phyloP scores from a whole-genome alignment of 1,140 invertebrate genomes.

The Leptinotarsa undecemlineata region DNA sequence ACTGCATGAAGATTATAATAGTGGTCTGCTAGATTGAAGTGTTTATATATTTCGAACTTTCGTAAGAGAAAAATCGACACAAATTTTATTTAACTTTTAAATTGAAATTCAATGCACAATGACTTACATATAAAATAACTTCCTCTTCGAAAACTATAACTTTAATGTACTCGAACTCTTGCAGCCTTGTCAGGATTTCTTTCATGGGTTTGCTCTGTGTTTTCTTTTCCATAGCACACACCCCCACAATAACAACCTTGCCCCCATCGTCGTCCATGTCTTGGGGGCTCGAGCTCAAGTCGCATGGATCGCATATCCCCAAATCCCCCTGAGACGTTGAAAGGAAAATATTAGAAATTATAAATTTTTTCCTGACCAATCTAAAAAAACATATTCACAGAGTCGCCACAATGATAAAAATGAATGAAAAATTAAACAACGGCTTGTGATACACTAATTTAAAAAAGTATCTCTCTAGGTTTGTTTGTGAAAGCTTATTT shows the following conservation, averaged over 20 bases:
- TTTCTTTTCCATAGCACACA: conserved; percentile 99
- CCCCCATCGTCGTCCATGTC: conserved; percentile 59
- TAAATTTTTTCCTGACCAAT: neutral
- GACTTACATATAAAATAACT: conserved; percentile 82
- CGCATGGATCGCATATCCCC: conserved; percentile 67
- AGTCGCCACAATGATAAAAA: no score
- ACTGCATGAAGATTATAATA: no score
- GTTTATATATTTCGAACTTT: no score
- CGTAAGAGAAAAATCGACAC: no score
- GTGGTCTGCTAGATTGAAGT: no score
- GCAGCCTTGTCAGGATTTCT: conserved; percentile 91
- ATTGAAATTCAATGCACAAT: no score
- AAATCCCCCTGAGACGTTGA: conserved; percentile 68
- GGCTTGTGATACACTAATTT: no score
- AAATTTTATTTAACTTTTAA: no score
- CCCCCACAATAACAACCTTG: conserved; percentile 90
- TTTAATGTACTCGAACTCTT: conserved; percentile 96
- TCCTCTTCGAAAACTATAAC: conserved; percentile 92
- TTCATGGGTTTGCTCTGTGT: conserved; percentile 98
- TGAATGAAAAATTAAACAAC: no score
- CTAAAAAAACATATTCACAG: neutral
- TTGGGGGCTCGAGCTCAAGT: conserved; percentile 61
- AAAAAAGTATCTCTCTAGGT: no score
- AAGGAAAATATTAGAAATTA: neutral
- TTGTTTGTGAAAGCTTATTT: no score